Evolutionary conservation across 1,140 invertebrate species (phyloP).

Genomic region (Ceratina calcarata): DNA sequence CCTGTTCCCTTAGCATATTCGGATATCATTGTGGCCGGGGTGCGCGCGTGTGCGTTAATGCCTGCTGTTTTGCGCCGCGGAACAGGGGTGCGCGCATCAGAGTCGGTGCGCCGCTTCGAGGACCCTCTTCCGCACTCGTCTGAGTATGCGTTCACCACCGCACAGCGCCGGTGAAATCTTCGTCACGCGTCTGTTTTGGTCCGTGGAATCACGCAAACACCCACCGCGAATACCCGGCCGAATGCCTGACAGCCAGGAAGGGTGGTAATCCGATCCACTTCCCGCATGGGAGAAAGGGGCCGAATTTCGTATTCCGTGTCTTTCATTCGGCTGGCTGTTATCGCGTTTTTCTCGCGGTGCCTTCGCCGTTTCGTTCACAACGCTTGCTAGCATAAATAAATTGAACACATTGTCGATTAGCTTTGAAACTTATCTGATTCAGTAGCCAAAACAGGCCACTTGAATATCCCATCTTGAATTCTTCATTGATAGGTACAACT

Average conservation of each 20-base stretch:
- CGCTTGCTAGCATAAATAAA: neutral
- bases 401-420: neutral
- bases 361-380: too few species aligned
- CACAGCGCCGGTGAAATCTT: conserved; percentile 30
- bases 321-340: conserved; percentile 27
- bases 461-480: too few species aligned
- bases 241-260: conserved; percentile 48
- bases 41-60: conserved; percentile 60
- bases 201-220: conserved; percentile 59
- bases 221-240: conserved; percentile 46
- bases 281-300: conserved; percentile 13
- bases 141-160: conserved; percentile 23
- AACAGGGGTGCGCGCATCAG: neutral
- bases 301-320: conserved; percentile 57
- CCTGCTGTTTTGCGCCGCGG: conserved; percentile 47
- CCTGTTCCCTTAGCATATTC: conserved; percentile 66
- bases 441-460: too few species aligned
- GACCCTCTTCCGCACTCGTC: conserved; percentile 26
- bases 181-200: conserved; percentile 48
- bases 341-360: conserved; percentile 14
- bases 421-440: too few species aligned
- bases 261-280: conserved; percentile 57
- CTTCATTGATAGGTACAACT: too few species aligned
- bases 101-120: conserved; percentile 12
- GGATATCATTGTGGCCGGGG: conserved; percentile 59